Conservation (phyloP, 2,797 vertebrate genomes). For the Austrolebias charrua region DNA sequence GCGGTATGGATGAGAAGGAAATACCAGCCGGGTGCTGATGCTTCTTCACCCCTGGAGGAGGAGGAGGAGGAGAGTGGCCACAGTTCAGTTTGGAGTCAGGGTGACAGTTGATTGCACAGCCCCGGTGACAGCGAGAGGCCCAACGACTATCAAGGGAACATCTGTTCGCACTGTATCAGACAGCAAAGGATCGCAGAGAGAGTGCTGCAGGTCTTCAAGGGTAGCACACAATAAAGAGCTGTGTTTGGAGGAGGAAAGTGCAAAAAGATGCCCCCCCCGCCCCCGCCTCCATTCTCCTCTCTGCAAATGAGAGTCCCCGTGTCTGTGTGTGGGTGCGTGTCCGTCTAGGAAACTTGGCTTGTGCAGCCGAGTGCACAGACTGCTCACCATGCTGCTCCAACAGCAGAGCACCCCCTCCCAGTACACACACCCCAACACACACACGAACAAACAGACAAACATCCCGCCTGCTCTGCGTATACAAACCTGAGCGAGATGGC, state of each 20-base stretch:
- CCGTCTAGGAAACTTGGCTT: constrained; percentile 75
- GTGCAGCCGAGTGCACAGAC: constrained; percentile 66
- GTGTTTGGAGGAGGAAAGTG: constrained; percentile 69
- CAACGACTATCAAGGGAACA: constrained; percentile 85
- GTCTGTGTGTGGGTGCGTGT: constrained; percentile 72
- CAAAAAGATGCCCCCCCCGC: constrained; percentile 64
- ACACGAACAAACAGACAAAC: constrained; percentile 41
- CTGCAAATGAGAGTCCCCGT: constrained; percentile 68
- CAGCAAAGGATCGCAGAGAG: constrained; percentile 49
- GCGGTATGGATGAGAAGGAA: constrained; percentile 56
- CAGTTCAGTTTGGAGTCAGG: constrained; percentile 85
- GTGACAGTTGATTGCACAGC: constrained; percentile 90
- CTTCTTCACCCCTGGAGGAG: constrained; percentile 79
- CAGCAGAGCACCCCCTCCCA: constrained; percentile 55
- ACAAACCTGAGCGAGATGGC: constrained; percentile 64
- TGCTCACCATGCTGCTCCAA: constrained; percentile 71
- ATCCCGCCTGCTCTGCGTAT: constrained; percentile 45
- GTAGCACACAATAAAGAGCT: constrained; percentile 72
- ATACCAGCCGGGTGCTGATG: constrained; percentile 75
- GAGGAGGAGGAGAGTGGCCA: constrained; percentile 50
- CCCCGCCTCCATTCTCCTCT: constrained; percentile 59
- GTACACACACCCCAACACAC: constrained; percentile 25
- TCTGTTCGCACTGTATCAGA: constrained; percentile 79
- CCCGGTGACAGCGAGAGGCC: constrained; percentile 84
- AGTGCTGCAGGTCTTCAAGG: constrained; percentile 65